Conservation (phyloP, 2,113 vertebrate species). For the Spea multiplicata region DNA sequence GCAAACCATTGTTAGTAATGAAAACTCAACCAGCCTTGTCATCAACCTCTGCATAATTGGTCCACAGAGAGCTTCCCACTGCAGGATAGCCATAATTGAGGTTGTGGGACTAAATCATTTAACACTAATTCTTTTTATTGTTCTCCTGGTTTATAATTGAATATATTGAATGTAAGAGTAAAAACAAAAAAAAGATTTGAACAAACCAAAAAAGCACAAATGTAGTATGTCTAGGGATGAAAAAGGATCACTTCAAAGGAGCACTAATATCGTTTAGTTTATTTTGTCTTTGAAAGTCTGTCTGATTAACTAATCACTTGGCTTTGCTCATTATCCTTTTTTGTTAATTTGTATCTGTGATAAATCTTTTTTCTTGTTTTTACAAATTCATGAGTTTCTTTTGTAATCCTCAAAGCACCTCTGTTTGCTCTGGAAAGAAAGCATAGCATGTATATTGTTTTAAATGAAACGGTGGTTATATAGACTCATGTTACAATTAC, state of each 20-base stretch:
- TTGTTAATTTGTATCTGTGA: conserved; percentile 35
- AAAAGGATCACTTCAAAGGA: background rate
- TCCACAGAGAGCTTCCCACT: conserved; percentile 19
- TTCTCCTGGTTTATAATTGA: conserved; percentile 7
- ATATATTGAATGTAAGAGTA: conserved; percentile 7
- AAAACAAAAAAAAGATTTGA: background rate
- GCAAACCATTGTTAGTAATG: conserved; percentile 14
- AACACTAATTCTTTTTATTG: background rate
- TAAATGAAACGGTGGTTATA: background rate
- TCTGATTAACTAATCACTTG: conserved; percentile 40
- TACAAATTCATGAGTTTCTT: conserved; percentile 38
- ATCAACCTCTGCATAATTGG: background rate
- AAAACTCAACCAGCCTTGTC: conserved; percentile 44
- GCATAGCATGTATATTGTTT: conserved; percentile 19
- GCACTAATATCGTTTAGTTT: background rate
- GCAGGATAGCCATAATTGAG: conserved; percentile 28
- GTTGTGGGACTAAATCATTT: conserved; percentile 31
- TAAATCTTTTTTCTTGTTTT: conserved; percentile 40
- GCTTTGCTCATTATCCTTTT: conserved; percentile 43
- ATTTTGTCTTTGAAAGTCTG: conserved; percentile 1
- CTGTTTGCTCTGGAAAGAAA: conserved; percentile 31
- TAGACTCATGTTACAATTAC: background rate
- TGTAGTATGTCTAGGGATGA: background rate
- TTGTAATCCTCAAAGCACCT: conserved; percentile 8
- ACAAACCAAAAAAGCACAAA: background rate